phyloP scores from a whole-genome alignment of 2,113 vertebrate species.

The Megaptera novaeangliae region DNA sequence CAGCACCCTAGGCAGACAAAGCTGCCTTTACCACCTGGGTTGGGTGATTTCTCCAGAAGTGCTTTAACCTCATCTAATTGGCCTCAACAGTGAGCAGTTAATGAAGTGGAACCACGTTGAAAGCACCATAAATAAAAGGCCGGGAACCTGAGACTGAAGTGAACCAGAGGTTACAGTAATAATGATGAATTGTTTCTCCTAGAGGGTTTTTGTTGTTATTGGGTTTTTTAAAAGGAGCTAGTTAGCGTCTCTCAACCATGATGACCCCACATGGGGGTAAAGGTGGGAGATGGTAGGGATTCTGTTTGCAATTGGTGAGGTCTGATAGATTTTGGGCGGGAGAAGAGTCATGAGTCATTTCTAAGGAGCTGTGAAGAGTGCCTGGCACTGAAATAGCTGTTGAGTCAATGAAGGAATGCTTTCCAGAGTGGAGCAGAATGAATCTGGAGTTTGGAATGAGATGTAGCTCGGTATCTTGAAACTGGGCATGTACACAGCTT shows the following conservation, averaged over 20 bases:
- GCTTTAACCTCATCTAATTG: slow-evolving; percentile 70
- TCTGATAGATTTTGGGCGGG: background rate
- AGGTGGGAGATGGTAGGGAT: background rate
- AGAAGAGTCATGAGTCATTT: background rate
- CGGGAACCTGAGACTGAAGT: slow-evolving; percentile 67
- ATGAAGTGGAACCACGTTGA: slow-evolving; percentile 78
- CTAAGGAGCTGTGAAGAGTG: background rate
- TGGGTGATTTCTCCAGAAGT: slow-evolving; percentile 41
- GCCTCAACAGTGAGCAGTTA: slow-evolving; percentile 78
- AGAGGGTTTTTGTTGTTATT: background rate
- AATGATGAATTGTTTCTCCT: slow-evolving; percentile 71
- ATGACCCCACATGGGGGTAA: slow-evolving; percentile 39
- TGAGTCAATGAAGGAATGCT: background rate
- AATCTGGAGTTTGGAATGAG: background rate
- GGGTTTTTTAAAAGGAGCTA: slow-evolving; percentile 52
- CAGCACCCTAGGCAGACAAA: background rate
- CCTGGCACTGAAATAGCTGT: background rate
- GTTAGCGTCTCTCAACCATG: slow-evolving; percentile 61
- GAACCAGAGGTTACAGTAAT: slow-evolving; percentile 76
- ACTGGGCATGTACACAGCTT: background rate
- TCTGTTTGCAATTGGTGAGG: background rate
- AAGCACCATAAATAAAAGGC: slow-evolving; percentile 74
- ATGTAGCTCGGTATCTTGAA: background rate
- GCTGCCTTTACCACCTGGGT: slow-evolving; percentile 44
- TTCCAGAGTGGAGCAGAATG: background rate